These are phyloP conservation scores for Knipowitschia caucasica DNA, from an alignment of 2,797 vertebrate species.

Conservation along the genomic window DNA sequence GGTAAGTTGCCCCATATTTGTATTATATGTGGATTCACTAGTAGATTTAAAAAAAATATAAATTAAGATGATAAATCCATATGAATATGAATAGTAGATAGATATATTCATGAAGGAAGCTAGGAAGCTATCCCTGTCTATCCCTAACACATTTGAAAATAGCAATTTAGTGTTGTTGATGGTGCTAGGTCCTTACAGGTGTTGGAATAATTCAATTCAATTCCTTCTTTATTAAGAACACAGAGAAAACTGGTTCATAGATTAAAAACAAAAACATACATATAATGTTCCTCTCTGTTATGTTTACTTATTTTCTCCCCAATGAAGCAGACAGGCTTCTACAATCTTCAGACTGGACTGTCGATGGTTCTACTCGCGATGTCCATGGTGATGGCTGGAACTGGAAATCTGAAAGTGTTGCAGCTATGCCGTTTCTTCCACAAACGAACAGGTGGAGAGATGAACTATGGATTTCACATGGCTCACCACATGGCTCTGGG, in stretches of 20 bases:
- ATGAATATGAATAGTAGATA: too few relatives aligned
- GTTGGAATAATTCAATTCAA: too few relatives aligned
- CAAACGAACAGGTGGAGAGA: constrained; percentile 91
- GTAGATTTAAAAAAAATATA: too few relatives aligned
- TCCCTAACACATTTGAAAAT: not conserved
- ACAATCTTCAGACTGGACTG: constrained; percentile 91
- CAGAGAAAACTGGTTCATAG: too few relatives aligned
- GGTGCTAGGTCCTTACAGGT: not conserved
- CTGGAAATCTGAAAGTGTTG: constrained; percentile 90
- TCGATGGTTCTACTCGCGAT: constrained; percentile 92
- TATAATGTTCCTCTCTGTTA: too few relatives aligned
- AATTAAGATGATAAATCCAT: too few relatives aligned
- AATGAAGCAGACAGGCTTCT: constrained; percentile 84
- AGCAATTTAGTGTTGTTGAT: not conserved
- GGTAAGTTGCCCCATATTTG: constrained; percentile 74
- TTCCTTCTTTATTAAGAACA: too few relatives aligned
- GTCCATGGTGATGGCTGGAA: constrained; percentile 96
- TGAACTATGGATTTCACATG: constrained; percentile 98
- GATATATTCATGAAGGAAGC: too few relatives aligned
- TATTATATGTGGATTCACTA: too few relatives aligned
- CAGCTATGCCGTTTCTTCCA: constrained; percentile 96
- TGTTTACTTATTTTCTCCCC: not conserved
- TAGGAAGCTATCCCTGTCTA: too few relatives aligned
- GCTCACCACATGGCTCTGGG: constrained; percentile 97
- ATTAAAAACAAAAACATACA: too few relatives aligned